A percentile compares a stretch with the other conserved stretches of the same genome.
These are phyloP conservation scores for Sinocyclocheilus grahami DNA, from an alignment of 2,113 vertebrate species.

Conservation along the genomic window DNA sequence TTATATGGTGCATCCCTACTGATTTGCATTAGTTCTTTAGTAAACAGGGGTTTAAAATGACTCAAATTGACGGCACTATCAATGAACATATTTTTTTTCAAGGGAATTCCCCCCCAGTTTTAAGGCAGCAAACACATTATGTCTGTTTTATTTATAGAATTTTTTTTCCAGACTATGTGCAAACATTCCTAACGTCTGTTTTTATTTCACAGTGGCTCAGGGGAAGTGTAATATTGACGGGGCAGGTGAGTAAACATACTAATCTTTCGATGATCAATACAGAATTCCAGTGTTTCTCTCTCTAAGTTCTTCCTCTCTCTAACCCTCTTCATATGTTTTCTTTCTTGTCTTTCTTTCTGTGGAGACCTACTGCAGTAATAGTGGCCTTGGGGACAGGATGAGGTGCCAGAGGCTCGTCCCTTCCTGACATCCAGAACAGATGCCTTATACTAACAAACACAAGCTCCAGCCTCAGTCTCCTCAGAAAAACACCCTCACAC, in stretches of 20 bases:
- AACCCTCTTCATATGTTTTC: slow-evolving; percentile 4
- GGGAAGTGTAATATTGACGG: slow-evolving; percentile 34
- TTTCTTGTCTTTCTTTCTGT: slow-evolving; percentile 55
- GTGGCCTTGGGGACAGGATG: slow-evolving; percentile 52
- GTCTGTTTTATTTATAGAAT: neutral
- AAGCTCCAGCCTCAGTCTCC: slow-evolving; percentile 65
- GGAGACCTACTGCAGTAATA: slow-evolving; percentile 66
- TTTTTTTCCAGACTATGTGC: neutral
- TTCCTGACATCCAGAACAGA: slow-evolving; percentile 78
- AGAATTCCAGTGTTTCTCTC: slow-evolving; percentile 17
- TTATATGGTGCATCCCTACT: neutral
- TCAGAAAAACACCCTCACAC: slow-evolving; percentile 54
- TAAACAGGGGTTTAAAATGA: neutral
- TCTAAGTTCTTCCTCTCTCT: neutral
- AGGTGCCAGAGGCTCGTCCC: slow-evolving; percentile 65
- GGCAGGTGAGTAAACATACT: slow-evolving; percentile 41
- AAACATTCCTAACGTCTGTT: neutral
- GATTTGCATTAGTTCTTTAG: neutral
- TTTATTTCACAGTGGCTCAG: slow-evolving; percentile 17
- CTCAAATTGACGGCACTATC: neutral
- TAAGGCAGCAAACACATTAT: no score
- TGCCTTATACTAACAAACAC: slow-evolving; percentile 82
- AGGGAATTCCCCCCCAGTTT: no score
- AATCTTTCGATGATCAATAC: slow-evolving; percentile 48
- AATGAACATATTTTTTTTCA: no score